Percentiles rank a stretch among this genome's conserved stretches.
Evolutionary conservation across 2,888 invertebrate genomes (phyloP).

Genomic region (Drosophila niveifrons): DNA sequence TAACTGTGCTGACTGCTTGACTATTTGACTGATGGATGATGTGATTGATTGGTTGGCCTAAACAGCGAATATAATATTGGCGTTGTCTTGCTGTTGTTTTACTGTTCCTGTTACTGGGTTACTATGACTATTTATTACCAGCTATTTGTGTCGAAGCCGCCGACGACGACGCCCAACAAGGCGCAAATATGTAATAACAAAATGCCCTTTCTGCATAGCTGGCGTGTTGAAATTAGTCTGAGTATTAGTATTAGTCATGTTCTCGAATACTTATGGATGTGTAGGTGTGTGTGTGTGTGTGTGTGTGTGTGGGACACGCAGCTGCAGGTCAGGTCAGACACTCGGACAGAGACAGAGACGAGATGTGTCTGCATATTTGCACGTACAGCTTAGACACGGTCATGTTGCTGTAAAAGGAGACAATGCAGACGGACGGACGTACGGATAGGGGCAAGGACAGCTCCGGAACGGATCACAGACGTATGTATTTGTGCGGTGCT

Average conservation of each 20-base stretch:
- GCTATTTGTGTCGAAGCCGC: constrained; percentile 63
- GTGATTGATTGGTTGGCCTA: constrained; percentile 63
- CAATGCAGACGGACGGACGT: neutral
- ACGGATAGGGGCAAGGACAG: neutral
- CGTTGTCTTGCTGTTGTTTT: constrained; percentile 21
- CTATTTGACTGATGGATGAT: constrained; percentile 58
- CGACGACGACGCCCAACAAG: constrained; percentile 45
- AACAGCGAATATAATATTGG: constrained; percentile 55
- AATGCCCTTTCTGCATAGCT: constrained; percentile 9
- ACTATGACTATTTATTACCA: constrained; percentile 76
- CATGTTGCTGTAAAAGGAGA: constrained; percentile 5
- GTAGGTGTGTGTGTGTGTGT: neutral
- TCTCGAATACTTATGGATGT: constrained; percentile 22
- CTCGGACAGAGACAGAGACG: neutral
- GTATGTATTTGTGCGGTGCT: constrained; percentile 32
- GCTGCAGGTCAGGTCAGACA: constrained; percentile 19
- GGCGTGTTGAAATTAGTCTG: constrained; percentile 45
- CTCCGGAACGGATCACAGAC: constrained; percentile 14
- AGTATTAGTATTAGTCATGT: constrained; percentile 39
- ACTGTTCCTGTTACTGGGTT: constrained; percentile 41
- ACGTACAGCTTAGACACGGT: constrained; percentile 46
- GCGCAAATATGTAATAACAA: constrained; percentile 9
- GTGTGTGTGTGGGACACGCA: constrained; percentile 6
- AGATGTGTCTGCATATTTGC: constrained; percentile 51
- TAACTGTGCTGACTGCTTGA: constrained; percentile 36